Base-by-base conservation (phyloP, 2,888 invertebrate genomes). In the Ceriagrion tenellum region DNA sequence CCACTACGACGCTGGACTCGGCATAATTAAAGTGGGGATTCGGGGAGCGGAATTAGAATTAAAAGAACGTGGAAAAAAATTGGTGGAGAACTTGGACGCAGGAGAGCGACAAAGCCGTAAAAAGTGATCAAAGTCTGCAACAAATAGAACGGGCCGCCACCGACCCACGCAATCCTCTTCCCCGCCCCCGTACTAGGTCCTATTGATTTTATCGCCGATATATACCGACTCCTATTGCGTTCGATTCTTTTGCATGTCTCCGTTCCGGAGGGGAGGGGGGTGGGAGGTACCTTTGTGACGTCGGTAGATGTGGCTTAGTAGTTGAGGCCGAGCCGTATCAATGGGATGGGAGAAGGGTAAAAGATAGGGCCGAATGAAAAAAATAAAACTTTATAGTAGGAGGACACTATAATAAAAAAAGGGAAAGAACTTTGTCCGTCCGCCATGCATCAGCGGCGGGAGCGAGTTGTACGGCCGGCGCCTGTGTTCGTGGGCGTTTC, bases 371-470 rank as follows among this genome's bases (percentile, higher is more conserved):
- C 81, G 35, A 26, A 81, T 35, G n/a, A 30, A 81, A 81, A 74
- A 81, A 81, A 69, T n/a, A 69, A 81, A 26, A 35, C 30, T 10
- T 35, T 18, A n/a, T 20, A 13, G 10, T 2, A 13, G 35, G 35
- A 30, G 18, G 30, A 35, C 30, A 81, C 30, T 16, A 81, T 30
- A 81, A 59, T 20, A 16, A 59, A 59, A 59, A 59, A 59, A 59
- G 13, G 20, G 59, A 59, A n/a, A 81, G n/a, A 81, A 16, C 30
- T 12, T 26, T 1, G 23, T 6, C 0, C 81, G 16, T n/a, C 81
- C 81, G 81, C 81, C 35, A 81, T 81, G 81, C 81, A 81, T 81
- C 81, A 81, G 35, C 81, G 35, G 81, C 35, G 81, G 35, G 35
- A 2, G 81, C 30, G 16, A 59, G 20, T 20, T 59, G 16, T 20